Conservation (phyloP, 2,888 invertebrate genomes). For the Zaprionus obscuricornis region DNA sequence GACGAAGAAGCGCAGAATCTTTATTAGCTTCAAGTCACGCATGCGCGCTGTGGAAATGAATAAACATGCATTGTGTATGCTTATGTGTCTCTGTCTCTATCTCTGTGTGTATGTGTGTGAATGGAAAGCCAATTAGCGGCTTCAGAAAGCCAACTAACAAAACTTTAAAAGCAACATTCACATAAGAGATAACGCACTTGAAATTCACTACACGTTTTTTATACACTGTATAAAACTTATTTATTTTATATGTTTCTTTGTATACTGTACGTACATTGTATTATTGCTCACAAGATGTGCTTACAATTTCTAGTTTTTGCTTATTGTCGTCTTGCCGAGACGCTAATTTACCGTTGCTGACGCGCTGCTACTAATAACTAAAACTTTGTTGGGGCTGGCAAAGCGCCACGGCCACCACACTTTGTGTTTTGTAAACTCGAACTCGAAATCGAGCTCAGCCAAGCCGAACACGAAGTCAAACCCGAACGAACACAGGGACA, state of each 20-base stretch:
- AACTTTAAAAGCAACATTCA: constrained; percentile 12
- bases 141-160: neutral
- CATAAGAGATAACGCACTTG: constrained; percentile 26
- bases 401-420: constrained; percentile 34
- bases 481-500: no score
- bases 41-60: constrained; percentile 32
- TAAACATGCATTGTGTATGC: neutral
- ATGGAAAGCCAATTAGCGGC: constrained; percentile 44
- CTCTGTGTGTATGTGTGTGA: no score
- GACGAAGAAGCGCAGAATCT: no score
- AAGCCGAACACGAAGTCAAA: constrained; percentile 44
- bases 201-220: constrained; percentile 13
- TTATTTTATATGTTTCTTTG: constrained; percentile 1
- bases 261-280: constrained; percentile 36
- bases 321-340: constrained; percentile 1
- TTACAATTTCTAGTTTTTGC: constrained; percentile 17
- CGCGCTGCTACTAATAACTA: constrained; percentile 57
- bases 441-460: constrained; percentile 37
- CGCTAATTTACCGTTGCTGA: constrained; percentile 37
- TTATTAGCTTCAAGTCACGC: constrained; percentile 27
- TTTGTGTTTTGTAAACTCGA: constrained; percentile 38
- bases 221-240: neutral
- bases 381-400: constrained; percentile 33
- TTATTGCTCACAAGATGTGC: constrained; percentile 36
- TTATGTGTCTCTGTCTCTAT: no score